Percentiles rank a stretch among this genome's conserved stretches.
Conservation (phyloP, 2,888 invertebrate species). For the Ophion ellenae region DNA sequence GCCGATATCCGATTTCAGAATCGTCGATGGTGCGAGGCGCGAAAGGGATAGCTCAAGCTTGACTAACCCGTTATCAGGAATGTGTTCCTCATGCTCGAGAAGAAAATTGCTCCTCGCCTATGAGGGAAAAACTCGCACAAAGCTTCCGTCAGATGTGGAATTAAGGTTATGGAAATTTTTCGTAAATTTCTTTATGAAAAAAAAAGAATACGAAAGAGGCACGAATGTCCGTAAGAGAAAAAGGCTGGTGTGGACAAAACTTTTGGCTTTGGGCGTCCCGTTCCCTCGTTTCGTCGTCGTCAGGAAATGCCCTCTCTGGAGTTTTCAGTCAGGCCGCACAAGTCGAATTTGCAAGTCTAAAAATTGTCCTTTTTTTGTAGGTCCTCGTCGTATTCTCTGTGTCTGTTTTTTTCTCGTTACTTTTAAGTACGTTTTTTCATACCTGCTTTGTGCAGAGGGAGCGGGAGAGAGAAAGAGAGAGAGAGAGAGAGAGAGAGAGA, state of each 20-base stretch:
- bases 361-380: constrained; percentile 40
- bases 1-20: constrained; percentile 72
- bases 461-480: background rate
- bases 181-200: constrained; percentile 21
- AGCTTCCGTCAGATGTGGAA: constrained; percentile 17
- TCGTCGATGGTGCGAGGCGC: constrained; percentile 51
- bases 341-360: constrained; percentile 65
- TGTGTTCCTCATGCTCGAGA: constrained; percentile 12
- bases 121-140: constrained; percentile 25
- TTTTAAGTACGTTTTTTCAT: constrained; percentile 35
- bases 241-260: background rate
- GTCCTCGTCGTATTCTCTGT: constrained; percentile 11
- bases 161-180: constrained; percentile 47
- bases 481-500: constrained; percentile 31
- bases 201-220: constrained; percentile 11
- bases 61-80: constrained; percentile 36
- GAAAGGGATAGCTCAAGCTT: constrained; percentile 24
- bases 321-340: constrained; percentile 39
- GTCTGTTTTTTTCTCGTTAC: constrained; percentile 14
- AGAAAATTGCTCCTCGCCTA: background rate
- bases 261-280: constrained; percentile 33
- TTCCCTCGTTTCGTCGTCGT: constrained; percentile 41
- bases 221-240: constrained; percentile 19
- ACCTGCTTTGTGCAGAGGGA: constrained; percentile 48
- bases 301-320: constrained; percentile 33